phyloP scores from a whole-genome alignment of 2,888 invertebrate species.

The Thera britannica region DNA sequence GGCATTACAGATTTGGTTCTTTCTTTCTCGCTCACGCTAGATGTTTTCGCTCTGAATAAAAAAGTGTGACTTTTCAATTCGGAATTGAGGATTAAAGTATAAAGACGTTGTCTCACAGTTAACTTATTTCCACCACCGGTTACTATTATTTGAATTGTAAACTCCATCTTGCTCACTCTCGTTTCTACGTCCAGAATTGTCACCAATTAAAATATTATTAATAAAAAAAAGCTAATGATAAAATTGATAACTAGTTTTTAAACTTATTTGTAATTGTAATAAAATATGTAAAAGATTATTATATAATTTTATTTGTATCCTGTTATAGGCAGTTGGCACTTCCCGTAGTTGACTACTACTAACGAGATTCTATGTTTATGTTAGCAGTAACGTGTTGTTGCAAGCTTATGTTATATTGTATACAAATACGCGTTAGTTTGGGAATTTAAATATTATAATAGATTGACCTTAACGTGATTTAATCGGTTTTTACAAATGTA shows the following conservation, averaged over 20 bases:
- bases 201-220: slow-evolving; percentile 52
- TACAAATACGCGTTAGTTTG: slow-evolving; percentile 42
- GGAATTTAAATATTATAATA: slow-evolving; percentile 35
- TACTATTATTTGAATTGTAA: background rate
- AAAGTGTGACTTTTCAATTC: slow-evolving; percentile 22
- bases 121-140: background rate
- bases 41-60: slow-evolving; percentile 8
- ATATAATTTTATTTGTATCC: slow-evolving; percentile 59
- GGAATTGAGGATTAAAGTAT: background rate
- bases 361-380: slow-evolving; percentile 36
- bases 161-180: slow-evolving; percentile 18
- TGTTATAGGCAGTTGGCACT: slow-evolving; percentile 48
- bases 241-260: slow-evolving; percentile 68
- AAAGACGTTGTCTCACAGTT: slow-evolving; percentile 7
- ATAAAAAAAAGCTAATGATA: slow-evolving; percentile 62
- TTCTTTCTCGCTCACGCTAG: slow-evolving; percentile 23
- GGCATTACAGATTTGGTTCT: background rate
- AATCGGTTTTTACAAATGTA: slow-evolving; percentile 33
- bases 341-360: slow-evolving; percentile 38
- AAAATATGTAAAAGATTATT: slow-evolving; percentile 59
- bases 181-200: slow-evolving; percentile 52
- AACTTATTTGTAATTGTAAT: slow-evolving; percentile 71
- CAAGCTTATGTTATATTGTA: slow-evolving; percentile 45
- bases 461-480: slow-evolving; percentile 39
- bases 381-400: slow-evolving; percentile 41